Percentiles rank a stretch among this genome's conserved stretches.
phyloP scores from a whole-genome alignment of 2,797 vertebrate genomes.

The Acrocephalus scirpaceus region DNA sequence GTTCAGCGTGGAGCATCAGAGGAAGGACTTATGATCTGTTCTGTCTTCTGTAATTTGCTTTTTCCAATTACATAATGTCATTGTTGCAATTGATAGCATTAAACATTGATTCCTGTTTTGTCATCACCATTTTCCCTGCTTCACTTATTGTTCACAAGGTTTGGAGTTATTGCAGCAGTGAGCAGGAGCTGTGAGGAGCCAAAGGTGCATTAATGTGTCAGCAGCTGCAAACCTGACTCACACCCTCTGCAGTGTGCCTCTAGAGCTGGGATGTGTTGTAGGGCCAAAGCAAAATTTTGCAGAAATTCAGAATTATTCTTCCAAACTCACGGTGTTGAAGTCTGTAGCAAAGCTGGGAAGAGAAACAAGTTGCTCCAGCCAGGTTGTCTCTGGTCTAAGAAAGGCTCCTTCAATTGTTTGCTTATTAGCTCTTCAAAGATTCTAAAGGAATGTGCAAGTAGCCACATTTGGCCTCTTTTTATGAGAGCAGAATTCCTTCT shows the following conservation, averaged over 20 bases:
- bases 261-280: not conserved
- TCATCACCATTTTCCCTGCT: not conserved
- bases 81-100: not conserved
- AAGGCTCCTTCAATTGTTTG: not conserved
- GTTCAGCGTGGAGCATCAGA: not conserved
- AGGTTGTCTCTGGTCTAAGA: not conserved
- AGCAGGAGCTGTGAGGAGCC: not conserved
- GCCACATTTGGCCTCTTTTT: not conserved
- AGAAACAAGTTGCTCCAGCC: not conserved
- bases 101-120: not conserved
- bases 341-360: not conserved
- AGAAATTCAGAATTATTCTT: not conserved
- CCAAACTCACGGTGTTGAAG: not conserved
- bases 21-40: not conserved
- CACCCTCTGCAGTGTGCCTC: rapidly evolving
- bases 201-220: not conserved
- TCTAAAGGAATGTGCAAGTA: not conserved
- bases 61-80: conserved; percentile 31
- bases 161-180: not conserved
- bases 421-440: not conserved
- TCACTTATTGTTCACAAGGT: not conserved
- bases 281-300: not conserved
- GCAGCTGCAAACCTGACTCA: not conserved
- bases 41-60: conserved; percentile 7
- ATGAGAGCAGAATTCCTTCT: not conserved